Evolutionary conservation across 1,140 invertebrate genomes (phyloP).

Genomic region (Notospermus geniculatus): DNA sequence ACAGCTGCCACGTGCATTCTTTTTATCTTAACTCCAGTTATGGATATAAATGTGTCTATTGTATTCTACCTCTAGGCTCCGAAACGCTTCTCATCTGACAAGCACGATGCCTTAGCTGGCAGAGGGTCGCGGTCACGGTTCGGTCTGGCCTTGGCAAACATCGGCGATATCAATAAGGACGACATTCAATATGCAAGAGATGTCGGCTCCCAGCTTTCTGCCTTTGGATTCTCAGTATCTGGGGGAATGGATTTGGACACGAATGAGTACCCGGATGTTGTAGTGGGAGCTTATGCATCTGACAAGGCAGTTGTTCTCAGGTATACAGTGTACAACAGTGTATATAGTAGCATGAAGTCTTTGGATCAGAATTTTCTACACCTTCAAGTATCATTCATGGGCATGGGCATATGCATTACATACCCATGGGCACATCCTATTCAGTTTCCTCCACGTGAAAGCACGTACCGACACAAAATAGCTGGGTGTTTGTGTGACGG

Average conservation of each 20-base stretch:
- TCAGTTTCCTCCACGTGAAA: too few relatives aligned
- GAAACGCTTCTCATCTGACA: conserved; percentile 29
- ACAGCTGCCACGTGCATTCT: too few relatives aligned
- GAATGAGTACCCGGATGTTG: conserved; percentile 52
- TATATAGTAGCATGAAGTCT: conserved; percentile 65
- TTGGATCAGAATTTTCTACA: too few relatives aligned
- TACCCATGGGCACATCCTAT: too few relatives aligned
- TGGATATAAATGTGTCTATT: too few relatives aligned
- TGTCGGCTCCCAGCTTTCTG: conserved; percentile 19
- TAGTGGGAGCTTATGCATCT: conserved; percentile 49
- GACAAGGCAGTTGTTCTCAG: conserved; percentile 58
- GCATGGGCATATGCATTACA: too few relatives aligned
- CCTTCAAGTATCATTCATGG: too few relatives aligned
- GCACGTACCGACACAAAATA: too few relatives aligned
- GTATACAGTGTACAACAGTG: conserved; percentile 80
- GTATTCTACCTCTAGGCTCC: conserved; percentile 21
- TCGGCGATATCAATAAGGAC: conserved; percentile 94
- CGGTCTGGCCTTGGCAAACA: conserved; percentile 76
- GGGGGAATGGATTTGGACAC: conserved; percentile 50
- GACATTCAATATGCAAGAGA: conserved; percentile 60
- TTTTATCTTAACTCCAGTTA: too few relatives aligned
- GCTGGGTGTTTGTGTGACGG: too few relatives aligned
- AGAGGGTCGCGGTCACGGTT: conserved; percentile 63
- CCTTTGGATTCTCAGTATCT: conserved; percentile 51
- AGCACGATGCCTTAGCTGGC: conserved; percentile 39